Conservation (phyloP, 2,113 vertebrate species). For the Syrrhaptes paradoxus region DNA sequence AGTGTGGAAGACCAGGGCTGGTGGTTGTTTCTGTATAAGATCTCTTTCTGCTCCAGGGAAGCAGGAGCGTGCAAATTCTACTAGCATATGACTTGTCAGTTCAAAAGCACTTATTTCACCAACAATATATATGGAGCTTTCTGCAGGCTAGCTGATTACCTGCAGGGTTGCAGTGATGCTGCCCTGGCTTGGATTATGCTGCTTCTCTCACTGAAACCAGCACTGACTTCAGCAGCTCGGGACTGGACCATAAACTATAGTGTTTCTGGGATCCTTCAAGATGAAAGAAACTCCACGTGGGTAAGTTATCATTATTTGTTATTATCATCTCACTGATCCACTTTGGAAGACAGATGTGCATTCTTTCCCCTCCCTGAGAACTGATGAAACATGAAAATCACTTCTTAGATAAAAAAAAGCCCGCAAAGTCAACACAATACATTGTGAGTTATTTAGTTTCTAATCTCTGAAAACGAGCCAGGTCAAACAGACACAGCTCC, state of each 20-base stretch:
- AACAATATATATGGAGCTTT: background rate
- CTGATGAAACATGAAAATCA: slow-evolving; percentile 49
- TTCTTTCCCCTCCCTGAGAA: background rate
- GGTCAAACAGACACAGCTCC: slow-evolving; percentile 54
- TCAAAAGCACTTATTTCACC: background rate
- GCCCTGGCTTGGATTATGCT: background rate
- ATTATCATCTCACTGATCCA: slow-evolving; percentile 30
- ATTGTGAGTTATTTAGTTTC: slow-evolving; percentile 44
- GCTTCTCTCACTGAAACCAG: background rate
- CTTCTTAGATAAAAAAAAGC: slow-evolving; percentile 23
- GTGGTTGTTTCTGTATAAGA: background rate
- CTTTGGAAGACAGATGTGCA: slow-evolving; percentile 35
- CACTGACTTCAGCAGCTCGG: background rate
- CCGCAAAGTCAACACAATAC: slow-evolving; percentile 49
- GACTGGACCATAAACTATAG: background rate
- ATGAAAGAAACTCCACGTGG: slow-evolving; percentile 1
- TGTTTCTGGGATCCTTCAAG: background rate
- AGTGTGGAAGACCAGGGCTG: background rate
- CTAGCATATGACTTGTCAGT: background rate
- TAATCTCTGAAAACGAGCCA: slow-evolving; percentile 67
- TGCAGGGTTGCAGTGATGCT: background rate
- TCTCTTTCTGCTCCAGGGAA: background rate
- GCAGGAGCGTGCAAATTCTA: background rate
- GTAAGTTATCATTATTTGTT: slow-evolving; percentile 31
- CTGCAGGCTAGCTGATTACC: background rate